Evolutionary conservation across 1,140 invertebrate species (phyloP).

Genomic region (Drosophila ogumai): DNA sequence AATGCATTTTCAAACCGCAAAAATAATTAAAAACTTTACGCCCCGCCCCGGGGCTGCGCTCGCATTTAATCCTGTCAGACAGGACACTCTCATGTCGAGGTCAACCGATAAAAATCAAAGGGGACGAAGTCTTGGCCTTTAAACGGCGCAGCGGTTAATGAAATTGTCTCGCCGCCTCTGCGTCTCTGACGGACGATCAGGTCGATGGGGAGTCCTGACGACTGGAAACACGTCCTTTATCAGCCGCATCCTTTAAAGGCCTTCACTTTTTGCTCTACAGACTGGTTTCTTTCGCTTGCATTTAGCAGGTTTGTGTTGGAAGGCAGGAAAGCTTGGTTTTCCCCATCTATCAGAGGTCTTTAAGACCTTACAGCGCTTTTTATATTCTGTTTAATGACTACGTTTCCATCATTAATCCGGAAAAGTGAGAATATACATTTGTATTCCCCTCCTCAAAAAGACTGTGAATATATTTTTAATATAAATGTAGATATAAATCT

Average conservation of each 20-base stretch:
- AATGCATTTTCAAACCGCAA: slow-evolving; percentile 78
- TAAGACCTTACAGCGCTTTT: not conserved
- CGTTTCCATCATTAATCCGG: not conserved
- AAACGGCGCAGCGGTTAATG: slow-evolving; percentile 64
- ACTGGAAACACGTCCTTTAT: slow-evolving; percentile 5
- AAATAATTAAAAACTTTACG: slow-evolving; percentile 83
- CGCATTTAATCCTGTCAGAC: slow-evolving; percentile 54
- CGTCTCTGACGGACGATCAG: slow-evolving; percentile 8
- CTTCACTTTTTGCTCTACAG: slow-evolving; percentile 1
- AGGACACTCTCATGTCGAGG: slow-evolving; percentile 36
- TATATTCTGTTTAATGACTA: not conserved
- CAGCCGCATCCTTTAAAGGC: not conserved
- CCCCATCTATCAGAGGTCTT: not conserved
- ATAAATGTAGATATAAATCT: no score
- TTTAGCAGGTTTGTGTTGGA: slow-evolving; percentile 50
- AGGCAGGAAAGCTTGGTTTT: slow-evolving; percentile 21
- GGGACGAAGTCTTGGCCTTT: slow-evolving; percentile 48
- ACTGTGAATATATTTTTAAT: not conserved
- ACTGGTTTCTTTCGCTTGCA: not conserved
- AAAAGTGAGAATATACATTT: not conserved
- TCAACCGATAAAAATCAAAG: slow-evolving; percentile 72
- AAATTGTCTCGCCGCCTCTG: slow-evolving; percentile 60
- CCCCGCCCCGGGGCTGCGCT: slow-evolving; percentile 23
- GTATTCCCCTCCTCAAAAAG: not conserved
- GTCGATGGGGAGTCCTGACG: slow-evolving; percentile 12